Percentiles rank a stretch among this genome's conserved stretches.
phyloP scores from a whole-genome alignment of 2,113 vertebrate genomes.

The Macquaria australasica region DNA sequence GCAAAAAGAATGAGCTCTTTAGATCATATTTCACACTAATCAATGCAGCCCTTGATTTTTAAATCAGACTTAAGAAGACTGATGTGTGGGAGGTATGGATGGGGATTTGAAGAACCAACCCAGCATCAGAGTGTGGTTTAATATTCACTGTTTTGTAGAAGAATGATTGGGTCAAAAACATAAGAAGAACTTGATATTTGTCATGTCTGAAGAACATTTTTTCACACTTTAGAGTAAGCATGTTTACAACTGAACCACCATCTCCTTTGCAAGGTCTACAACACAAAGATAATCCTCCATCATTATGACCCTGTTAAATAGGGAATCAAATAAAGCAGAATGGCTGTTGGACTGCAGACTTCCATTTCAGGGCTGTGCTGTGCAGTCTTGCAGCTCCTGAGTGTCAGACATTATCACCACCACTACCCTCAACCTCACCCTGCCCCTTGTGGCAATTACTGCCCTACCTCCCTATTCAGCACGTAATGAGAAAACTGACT shows the following conservation, averaged over 20 bases:
- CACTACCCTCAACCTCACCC: slow-evolving; percentile 81
- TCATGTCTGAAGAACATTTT: slow-evolving; percentile 1
- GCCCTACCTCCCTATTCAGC: slow-evolving; percentile 82
- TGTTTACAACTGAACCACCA: slow-evolving; percentile 39
- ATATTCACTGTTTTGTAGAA: slow-evolving; percentile 13
- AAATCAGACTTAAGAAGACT: slow-evolving; percentile 54
- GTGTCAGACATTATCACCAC: slow-evolving; percentile 78
- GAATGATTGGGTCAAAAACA: slow-evolving; percentile 9
- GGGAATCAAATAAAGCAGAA: slow-evolving; percentile 73
- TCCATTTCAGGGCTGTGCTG: slow-evolving; percentile 72
- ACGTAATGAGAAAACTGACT: slow-evolving; percentile 85
- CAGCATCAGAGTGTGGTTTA: slow-evolving; percentile 11
- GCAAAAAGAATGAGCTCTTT: slow-evolving; percentile 60
- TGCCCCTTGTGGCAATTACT: slow-evolving; percentile 84
- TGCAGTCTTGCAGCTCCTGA: slow-evolving; percentile 74
- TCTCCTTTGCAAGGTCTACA: slow-evolving; percentile 40
- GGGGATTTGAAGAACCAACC: slow-evolving; percentile 24
- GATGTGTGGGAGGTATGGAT: slow-evolving; percentile 41
- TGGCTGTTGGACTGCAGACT: slow-evolving; percentile 67
- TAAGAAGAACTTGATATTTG: not conserved
- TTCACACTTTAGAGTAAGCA: not conserved
- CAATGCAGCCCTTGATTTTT: slow-evolving; percentile 67
- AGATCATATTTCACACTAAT: slow-evolving; percentile 67
- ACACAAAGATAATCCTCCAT: slow-evolving; percentile 61
- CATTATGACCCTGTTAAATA: slow-evolving; percentile 71